Conservation (phyloP, 2,888 invertebrate genomes). For the Dinocampus coccinellae region DNA sequence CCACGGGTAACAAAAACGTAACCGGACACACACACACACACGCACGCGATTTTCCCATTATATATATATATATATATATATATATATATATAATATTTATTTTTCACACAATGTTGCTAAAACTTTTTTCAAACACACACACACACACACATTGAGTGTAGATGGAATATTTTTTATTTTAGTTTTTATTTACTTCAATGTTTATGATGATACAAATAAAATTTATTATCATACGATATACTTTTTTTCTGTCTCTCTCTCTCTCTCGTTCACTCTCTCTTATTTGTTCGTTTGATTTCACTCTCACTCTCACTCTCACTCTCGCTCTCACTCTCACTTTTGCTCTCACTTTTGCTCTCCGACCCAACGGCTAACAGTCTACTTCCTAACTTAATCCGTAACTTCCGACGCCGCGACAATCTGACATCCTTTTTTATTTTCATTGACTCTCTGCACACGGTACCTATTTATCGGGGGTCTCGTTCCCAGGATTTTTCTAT, state of each 20-base stretch:
- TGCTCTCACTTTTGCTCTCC: conserved; percentile 50
- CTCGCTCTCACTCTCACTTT: conserved; percentile 37
- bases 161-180: no score
- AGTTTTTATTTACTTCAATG: no score
- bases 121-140: conserved; percentile 2
- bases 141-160: no score
- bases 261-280: conserved; percentile 44
- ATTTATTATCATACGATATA: background rate
- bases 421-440: conserved; percentile 70
- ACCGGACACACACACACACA: no score
- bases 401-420: conserved; percentile 70
- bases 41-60: conserved; percentile 33
- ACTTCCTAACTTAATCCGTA: conserved; percentile 70
- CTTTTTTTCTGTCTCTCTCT: conserved; percentile 32
- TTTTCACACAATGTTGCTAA: no score
- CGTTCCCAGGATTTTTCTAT: conserved; percentile 70
- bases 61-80: no score
- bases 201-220: no score
- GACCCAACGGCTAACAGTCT: conserved; percentile 65
- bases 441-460: conserved; percentile 58
- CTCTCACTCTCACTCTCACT: no score
- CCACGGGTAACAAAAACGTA: conserved; percentile 46
- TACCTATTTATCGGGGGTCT: conserved; percentile 60
- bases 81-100: no score
- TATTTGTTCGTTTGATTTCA: no score